Evolutionary conservation across 2,888 invertebrate genomes (phyloP).

Genomic region (Eupithecia inturbata): DNA sequence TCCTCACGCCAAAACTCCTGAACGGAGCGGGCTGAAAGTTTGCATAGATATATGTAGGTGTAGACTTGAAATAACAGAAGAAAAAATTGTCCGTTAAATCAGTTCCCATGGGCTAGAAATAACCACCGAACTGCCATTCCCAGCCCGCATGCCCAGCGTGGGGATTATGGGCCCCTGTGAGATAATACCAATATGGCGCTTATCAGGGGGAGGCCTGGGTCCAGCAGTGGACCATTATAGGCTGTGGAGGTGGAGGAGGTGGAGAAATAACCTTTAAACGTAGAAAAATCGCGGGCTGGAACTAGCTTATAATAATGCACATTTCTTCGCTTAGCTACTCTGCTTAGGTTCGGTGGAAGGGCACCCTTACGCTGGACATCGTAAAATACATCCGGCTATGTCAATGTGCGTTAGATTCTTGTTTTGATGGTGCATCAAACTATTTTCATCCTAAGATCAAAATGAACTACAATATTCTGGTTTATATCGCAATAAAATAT

Average conservation of each 20-base stretch:
- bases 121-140: too few species aligned
- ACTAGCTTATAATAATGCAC: neutral
- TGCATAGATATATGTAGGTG: neutral
- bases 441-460: neutral
- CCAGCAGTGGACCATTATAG: too few species aligned
- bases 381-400: constrained; percentile 30
- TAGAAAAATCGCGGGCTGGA: neutral
- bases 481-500: constrained; percentile 1
- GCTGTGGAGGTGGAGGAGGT: too few species aligned
- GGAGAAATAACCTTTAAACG: neutral
- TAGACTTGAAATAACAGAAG: neutral
- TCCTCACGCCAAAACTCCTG: too few species aligned
- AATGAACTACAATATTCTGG: neutral
- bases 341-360: neutral
- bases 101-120: too few species aligned
- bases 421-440: constrained; percentile 4
- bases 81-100: too few species aligned
- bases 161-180: too few species aligned
- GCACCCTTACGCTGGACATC: neutral
- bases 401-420: constrained; percentile 25
- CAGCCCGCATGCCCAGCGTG: too few species aligned
- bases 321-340: neutral
- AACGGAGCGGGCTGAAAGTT: neutral
- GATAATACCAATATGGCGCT: too few species aligned
- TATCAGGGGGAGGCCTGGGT: too few species aligned